Conservation (phyloP, 2,113 vertebrate genomes). For the Caracal caracal region DNA sequence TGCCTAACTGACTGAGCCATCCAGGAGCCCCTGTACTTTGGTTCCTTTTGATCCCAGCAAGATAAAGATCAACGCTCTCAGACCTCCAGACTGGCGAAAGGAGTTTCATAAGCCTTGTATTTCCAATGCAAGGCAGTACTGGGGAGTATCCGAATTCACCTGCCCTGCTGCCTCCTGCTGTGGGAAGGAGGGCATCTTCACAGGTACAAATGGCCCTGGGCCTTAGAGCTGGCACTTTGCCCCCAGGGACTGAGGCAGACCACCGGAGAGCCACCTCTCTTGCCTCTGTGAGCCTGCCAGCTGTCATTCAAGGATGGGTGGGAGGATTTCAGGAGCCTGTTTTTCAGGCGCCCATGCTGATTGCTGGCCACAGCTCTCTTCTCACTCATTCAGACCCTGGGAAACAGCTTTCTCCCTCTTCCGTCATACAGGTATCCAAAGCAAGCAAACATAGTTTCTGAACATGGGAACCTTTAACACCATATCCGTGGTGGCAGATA, state of each 20-base stretch:
- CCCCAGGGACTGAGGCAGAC: neutral
- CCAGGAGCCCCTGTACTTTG: neutral
- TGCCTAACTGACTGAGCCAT: too few species aligned
- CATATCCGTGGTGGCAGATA: neutral
- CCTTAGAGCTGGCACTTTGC: neutral
- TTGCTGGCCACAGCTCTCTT: neutral
- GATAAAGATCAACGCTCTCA: neutral
- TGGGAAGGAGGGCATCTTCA: neutral
- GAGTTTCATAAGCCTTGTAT: neutral
- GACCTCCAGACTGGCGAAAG: fast-evolving
- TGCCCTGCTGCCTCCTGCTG: fast-evolving
- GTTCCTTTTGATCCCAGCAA: neutral
- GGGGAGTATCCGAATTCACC: neutral
- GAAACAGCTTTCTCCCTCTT: neutral
- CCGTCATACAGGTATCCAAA: neutral
- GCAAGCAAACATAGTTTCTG: neutral
- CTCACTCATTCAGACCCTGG: neutral
- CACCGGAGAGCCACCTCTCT: neutral
- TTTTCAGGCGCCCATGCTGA: neutral
- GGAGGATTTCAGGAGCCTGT: neutral
- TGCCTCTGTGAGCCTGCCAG: neutral
- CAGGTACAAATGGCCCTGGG: fast-evolving
- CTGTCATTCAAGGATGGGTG: neutral
- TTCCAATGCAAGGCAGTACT: neutral
- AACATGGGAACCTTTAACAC: neutral